phyloP scores from a whole-genome alignment of 2,888 invertebrate species.

The Sisyra nigra region DNA sequence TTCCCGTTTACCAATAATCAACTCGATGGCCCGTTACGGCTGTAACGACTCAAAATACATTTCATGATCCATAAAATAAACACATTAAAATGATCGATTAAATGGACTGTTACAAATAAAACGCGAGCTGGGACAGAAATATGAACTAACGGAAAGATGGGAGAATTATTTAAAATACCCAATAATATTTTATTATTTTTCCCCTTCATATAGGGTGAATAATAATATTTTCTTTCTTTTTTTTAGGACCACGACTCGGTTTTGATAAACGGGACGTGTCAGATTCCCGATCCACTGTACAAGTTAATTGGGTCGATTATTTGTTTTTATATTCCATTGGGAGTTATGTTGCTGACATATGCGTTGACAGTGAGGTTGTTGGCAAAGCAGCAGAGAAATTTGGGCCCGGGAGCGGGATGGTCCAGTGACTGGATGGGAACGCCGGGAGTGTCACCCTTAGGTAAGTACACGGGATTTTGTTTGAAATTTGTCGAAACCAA shows the following conservation, averaged over 20 bases:
- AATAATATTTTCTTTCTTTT: conserved; percentile 11
- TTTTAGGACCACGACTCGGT: conserved; percentile 69
- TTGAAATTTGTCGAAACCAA: too few species aligned
- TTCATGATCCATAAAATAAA: too few species aligned
- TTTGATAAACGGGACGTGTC: conserved; percentile 67
- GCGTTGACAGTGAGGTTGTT: conserved; percentile 77
- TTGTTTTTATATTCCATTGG: conserved; percentile 89
- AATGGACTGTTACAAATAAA: too few species aligned
- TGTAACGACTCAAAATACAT: too few species aligned
- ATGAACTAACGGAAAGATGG: too few species aligned
- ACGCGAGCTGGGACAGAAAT: too few species aligned
- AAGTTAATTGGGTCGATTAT: conserved; percentile 87
- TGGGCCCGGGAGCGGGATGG: conserved; percentile 44
- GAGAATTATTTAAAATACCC: too few species aligned
- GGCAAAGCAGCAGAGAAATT: conserved; percentile 65
- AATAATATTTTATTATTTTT: too few species aligned
- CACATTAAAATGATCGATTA: too few species aligned
- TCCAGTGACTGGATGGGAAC: conserved; percentile 60
- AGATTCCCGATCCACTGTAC: conserved; percentile 76
- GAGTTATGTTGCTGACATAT: conserved; percentile 92
- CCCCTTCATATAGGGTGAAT: too few species aligned
- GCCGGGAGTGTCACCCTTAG: neutral
- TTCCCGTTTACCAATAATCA: too few species aligned
- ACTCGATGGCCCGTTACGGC: too few species aligned
- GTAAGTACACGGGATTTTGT: neutral